Conservation (phyloP, 2,888 invertebrate genomes). For the Leucoma salicis region DNA sequence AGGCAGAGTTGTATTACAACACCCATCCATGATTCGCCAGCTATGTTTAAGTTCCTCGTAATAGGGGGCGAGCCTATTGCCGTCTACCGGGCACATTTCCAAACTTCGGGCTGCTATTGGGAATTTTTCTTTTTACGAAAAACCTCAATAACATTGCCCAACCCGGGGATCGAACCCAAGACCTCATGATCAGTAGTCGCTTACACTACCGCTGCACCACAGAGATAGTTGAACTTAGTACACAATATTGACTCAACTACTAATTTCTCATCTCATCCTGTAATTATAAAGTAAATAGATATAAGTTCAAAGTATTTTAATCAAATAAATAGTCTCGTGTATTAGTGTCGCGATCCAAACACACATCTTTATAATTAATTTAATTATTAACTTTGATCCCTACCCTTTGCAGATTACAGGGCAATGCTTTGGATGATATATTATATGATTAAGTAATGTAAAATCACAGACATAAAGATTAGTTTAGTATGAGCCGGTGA, state of each 20-base stretch:
- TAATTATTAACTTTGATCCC: conserved; percentile 2
- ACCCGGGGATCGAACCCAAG: no score
- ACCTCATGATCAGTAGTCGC: no score
- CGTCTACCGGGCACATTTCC: no score
- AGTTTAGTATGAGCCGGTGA: neutral
- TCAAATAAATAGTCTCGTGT: neutral
- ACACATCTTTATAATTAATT: neutral
- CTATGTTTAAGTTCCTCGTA: no score
- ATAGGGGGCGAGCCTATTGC: no score
- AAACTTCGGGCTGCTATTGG: no score
- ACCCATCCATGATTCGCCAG: no score
- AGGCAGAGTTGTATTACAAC: no score
- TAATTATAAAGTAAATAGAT: neutral
- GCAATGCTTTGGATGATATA: neutral
- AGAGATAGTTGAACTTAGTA: no score
- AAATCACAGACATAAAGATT: neutral
- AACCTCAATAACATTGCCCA: no score
- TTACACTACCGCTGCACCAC: no score
- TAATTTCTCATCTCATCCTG: neutral
- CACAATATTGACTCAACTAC: neutral
- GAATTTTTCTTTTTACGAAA: no score
- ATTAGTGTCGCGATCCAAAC: neutral
- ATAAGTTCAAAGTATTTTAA: neutral
- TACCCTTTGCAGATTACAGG: neutral
- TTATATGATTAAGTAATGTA: neutral